phyloP scores from a whole-genome alignment of 2,888 invertebrate species.

The Habroteleia sp. region DNA sequence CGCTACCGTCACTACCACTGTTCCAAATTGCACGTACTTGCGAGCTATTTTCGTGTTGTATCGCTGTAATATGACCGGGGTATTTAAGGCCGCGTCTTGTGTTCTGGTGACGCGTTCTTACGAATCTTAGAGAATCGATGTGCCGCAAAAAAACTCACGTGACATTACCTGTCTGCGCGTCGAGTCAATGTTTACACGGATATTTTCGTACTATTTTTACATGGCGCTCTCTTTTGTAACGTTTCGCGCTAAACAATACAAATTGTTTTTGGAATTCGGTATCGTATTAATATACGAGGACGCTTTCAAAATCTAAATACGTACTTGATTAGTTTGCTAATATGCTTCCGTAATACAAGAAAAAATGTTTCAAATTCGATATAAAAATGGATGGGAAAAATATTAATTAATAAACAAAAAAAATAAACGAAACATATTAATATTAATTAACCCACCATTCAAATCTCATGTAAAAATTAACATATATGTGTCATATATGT shows the following conservation, averaged over 20 bases:
- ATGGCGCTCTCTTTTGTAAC: conserved; percentile 32
- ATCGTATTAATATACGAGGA: neutral
- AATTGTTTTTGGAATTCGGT: conserved; percentile 18
- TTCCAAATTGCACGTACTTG: conserved; percentile 59
- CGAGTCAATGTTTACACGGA: conserved; percentile 34
- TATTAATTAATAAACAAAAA: too few relatives aligned
- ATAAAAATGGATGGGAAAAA: too few relatives aligned
- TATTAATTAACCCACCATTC: too few relatives aligned
- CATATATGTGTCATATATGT: too few relatives aligned
- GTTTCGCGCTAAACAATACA: conserved; percentile 31
- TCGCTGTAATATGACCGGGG: conserved; percentile 63
- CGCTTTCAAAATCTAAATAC: too few relatives aligned
- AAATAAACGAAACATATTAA: too few relatives aligned
- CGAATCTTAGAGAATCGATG: conserved; percentile 49
- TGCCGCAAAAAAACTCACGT: conserved; percentile 48
- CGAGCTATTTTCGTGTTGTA: conserved; percentile 58
- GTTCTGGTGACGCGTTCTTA: conserved; percentile 48
- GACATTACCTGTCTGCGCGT: conserved; percentile 31
- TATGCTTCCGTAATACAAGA: too few relatives aligned
- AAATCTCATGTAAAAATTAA: too few relatives aligned
- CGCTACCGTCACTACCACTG: conserved; percentile 37
- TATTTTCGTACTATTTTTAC: conserved; percentile 40
- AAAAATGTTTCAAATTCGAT: too few relatives aligned
- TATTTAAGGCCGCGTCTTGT: conserved; percentile 61
- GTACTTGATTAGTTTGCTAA: too few relatives aligned